Base-by-base conservation (phyloP, 1,140 invertebrate species). In the Temnothorax curvispinosus region DNA sequence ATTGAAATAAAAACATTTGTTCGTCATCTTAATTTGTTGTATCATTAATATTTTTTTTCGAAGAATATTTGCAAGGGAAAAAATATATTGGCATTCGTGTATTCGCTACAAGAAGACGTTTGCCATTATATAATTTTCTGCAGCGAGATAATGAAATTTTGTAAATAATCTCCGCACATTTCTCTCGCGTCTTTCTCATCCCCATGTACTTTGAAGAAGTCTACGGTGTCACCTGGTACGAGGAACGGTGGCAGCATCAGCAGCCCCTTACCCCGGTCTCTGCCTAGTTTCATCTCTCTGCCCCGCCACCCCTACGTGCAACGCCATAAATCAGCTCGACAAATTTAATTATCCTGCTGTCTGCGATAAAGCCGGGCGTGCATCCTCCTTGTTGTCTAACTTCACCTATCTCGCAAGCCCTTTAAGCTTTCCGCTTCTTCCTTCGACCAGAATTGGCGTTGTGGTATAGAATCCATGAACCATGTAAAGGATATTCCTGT, bases 311-410 rank as follows among this genome's bases (percentile, higher is more conserved):
- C 86, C 71, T 72, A 81, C 87, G 74, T 89, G 93, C 89, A 91
- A 87, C 88, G 88, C 90, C 91, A 96, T 96, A 96, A 96, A 96
- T 96, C 95, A 96, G 94, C 85, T 91, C 93, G 95, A 96, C 95
- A 96, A 96, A 96, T 96, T 96, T 96, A 96, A 96, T 96, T 96
- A 96, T 96, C 95, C 95, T 95, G 94, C 95, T 95, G 95, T 95
- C 95, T 95, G 93, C 93, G 95, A 96, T 96, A 96, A 96, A 95
- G 94, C 94, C 90, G 89, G 91, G 75, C 87, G 91, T 87, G 89
- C 91, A 92, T 92, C 91, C 91, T 92, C 91, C 89, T 92, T 92
- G 91, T 92, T 92, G 89, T 92, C 91, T 92, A 92, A 92, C 91
- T 92, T 92, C 91, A 89, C 91, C 91, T 92, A 92, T 92, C 91